Evolutionary conservation across 2,888 invertebrate genomes (phyloP), one percentile per base, ranked within the genome.

Genomic region (Trissonchulus latispiculum): DNA sequence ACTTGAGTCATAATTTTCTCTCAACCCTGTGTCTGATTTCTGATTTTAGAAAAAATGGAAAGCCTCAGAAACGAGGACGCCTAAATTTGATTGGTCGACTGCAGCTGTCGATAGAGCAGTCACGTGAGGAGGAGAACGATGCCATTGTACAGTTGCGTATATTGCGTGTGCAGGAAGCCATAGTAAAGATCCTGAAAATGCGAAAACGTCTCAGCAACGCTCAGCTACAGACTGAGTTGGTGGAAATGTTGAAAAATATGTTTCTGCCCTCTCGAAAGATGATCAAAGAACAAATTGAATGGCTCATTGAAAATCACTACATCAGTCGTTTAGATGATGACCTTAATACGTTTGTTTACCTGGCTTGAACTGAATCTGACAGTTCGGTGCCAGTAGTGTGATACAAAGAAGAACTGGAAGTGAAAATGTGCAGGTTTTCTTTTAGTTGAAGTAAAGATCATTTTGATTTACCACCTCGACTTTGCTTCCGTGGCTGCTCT

Each of bases 241-340:
- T 99, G 29, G 97, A 99, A 86, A 95, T 99, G 83, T 86, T 99
- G 80, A 96, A 96, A 86, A 95, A 96, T 83, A 96, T 99, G 95
- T 99, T 99, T 88, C 87, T 97, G 82, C 99, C 99, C 35, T 94
- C 95, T 76, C 95, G 95, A 85, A 96, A 97, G 86, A 93, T 99
- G 91, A 97, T 99, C 80, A 99, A 99, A 85, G 97, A 99, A 85
- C 97, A 99, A 86, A 88, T 99, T 72, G 99, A 99, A 85, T 99
- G 97, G 97, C 89, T 99, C 66, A 97, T 99, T 77, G 97, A 99
- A 86, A 93, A 99, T 85, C 95, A 95, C 84, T 97, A 96, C 84
- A 95, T 97, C 91, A 88, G 89, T 76, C 88, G 97, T 78, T 95
- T 96, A 83, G 95, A 95, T 81, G 92, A 95, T 79, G 95, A 97